Evolutionary conservation across 1,140 invertebrate species (phyloP).

Genomic region (Drosophila rhopaloa): DNA sequence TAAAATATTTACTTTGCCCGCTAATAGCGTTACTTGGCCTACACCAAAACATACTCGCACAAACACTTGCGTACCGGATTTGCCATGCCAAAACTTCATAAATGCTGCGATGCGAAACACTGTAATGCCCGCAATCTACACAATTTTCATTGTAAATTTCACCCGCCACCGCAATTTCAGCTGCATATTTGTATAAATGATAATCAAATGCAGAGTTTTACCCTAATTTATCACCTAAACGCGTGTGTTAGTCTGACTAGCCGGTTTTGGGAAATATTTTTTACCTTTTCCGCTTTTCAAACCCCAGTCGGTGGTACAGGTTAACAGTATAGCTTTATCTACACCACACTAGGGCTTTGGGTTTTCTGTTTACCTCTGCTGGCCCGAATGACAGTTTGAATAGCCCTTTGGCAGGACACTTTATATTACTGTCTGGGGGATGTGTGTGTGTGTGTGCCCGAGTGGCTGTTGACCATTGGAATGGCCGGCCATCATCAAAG

Average conservation of each 20-base stretch:
- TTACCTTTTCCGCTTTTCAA: constrained; percentile 50
- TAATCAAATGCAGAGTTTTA: constrained; percentile 70
- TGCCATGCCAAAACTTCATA: constrained; percentile 62
- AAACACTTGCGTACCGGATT: not conserved
- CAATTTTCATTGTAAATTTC: constrained; percentile 58
- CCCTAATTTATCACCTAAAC: constrained; percentile 64
- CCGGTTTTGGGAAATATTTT: constrained; percentile 46
- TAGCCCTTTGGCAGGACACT: constrained; percentile 16
- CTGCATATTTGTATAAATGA: constrained; percentile 65
- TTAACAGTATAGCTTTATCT: constrained; percentile 28
- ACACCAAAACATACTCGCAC: constrained; percentile 22
- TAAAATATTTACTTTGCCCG: constrained; percentile 56
- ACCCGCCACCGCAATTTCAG: constrained; percentile 6
- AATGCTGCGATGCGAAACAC: not conserved
- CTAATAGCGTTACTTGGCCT: constrained; percentile 53
- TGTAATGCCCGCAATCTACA: constrained; percentile 57
- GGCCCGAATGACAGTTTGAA: constrained; percentile 31
- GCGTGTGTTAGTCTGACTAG: not conserved
- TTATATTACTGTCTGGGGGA: not conserved
- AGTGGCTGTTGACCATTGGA: constrained; percentile 36
- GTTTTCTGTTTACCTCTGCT: constrained; percentile 39
- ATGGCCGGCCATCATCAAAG: constrained; percentile 38
- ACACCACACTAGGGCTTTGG: constrained; percentile 6
- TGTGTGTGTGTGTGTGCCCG: constrained; percentile 2
- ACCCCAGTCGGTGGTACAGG: constrained; percentile 3